Base-by-base conservation (phyloP, 2,888 invertebrate species). In the Odontomyia ornata region DNA sequence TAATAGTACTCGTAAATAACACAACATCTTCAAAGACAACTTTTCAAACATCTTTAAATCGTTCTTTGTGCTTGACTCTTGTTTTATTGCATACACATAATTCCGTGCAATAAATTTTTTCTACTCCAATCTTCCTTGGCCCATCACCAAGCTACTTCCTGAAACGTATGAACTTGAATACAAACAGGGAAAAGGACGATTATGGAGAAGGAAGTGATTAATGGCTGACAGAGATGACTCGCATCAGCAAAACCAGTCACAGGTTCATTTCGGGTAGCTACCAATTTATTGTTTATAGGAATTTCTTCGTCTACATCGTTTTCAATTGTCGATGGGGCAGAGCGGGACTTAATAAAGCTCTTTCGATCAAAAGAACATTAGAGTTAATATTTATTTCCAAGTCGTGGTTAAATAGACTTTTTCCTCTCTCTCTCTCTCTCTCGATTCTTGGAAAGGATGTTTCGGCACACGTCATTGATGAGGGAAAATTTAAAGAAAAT, bases 161-260 rank as follows among this genome's bases (percentile, higher is more conserved):
- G 13, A 67, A 52, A 52, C 52, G 67, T 67, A 43, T 21, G 43
- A 67, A 43, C 67, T 43, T 36, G 67, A 67, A 67, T 67, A 67
- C 67, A 67, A 67, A 67, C 67, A 36, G 43, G 67, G n/a, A 67
- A 67, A 36, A 67, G 67, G 67, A 67, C 67, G 43, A 67, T 67
- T 67, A 67, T 30, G 30, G 67, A 15, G 30, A 36, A 67, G 9
- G 21, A 43, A 67, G 67, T 67, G 67, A 67, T 67, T 67, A 67
- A 67, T 67, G 67, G 67, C 23, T 43, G 67, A 67, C 11, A 67
- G 67, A 67, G 43, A 67, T 27, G 67, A 67, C 67, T 30, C 67
- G 67, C 67, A 67, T 67, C 43, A 21, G 67, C 67, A 67, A 67
- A 67, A 36, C 27, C 43, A 30, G 18, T 60, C 60, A 25, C 23